Conservation (phyloP, 2,113 vertebrate genomes). For the Eurypyga helias region DNA sequence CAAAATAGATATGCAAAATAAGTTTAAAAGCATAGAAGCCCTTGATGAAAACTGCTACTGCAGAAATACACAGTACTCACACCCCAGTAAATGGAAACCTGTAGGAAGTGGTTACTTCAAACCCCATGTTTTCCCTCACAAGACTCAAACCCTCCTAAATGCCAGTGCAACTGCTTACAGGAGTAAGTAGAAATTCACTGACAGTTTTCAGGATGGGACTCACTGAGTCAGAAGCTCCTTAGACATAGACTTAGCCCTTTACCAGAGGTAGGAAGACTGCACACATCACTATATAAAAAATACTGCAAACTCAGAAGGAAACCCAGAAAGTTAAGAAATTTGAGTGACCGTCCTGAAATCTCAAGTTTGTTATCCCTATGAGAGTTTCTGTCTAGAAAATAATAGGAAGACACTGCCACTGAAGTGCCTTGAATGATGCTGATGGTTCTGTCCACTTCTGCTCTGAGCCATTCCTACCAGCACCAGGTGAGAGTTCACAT, state of each 20-base stretch:
- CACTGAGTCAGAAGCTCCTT: neutral
- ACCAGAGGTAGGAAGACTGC: neutral
- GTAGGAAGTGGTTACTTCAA: neutral
- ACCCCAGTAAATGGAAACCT: neutral
- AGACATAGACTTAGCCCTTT: neutral
- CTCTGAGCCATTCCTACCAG: neutral
- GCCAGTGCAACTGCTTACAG: neutral
- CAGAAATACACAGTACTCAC: neutral
- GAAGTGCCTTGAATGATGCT: neutral
- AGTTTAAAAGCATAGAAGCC: neutral
- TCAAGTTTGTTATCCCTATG: neutral
- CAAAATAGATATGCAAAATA: neutral
- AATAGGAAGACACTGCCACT: neutral
- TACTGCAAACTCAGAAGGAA: neutral
- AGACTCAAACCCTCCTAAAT: neutral
- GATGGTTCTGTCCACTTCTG: neutral
- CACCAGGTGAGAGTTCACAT: neutral
- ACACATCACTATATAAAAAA: neutral
- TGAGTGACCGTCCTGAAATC: neutral
- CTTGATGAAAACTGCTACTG: neutral
- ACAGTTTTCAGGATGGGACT: neutral
- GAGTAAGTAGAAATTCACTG: neutral
- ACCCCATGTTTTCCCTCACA: neutral
- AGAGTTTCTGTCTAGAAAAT: neutral
- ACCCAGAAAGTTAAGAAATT: neutral